These are phyloP conservation scores for Blera fallax DNA, from an alignment of 2,888 invertebrate species.

Conservation along the genomic window DNA sequence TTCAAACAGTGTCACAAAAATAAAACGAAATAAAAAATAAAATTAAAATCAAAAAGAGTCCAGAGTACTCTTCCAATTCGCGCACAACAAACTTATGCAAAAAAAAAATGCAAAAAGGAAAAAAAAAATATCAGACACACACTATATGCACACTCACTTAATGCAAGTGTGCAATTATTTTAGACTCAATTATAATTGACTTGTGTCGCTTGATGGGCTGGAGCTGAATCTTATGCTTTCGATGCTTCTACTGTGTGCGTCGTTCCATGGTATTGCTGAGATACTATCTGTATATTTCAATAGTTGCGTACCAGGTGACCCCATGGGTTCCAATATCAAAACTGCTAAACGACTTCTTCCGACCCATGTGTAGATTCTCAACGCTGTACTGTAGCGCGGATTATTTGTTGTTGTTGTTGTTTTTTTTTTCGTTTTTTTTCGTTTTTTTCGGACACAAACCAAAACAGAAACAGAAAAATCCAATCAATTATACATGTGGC, in stretches of 20 bases:
- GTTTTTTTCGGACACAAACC: constrained; percentile 1
- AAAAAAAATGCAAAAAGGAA: not conserved
- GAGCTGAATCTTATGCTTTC: too few relatives aligned
- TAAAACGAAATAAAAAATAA: not conserved
- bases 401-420: not conserved
- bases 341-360: constrained; percentile 53
- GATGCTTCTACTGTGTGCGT: not conserved
- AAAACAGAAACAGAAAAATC: constrained; percentile 44
- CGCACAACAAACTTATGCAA: not conserved
- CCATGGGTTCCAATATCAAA: constrained; percentile 36
- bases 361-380: constrained; percentile 65
- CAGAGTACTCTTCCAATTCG: constrained; percentile 2
- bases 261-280: constrained; percentile 59
- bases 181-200: not conserved
- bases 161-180: not conserved
- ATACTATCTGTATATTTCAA: constrained; percentile 60
- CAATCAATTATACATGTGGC: constrained; percentile 60
- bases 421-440: not conserved
- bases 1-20: constrained; percentile 9
- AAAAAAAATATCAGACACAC: not conserved
- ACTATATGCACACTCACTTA: not conserved
- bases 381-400: constrained; percentile 53
- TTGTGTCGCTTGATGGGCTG: too few relatives aligned
- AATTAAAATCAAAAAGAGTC: not conserved
- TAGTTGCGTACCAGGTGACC: constrained; percentile 25